Base-by-base conservation (phyloP, 37 sponge, comb jelly and placozoan species). In the Axinella damicornis region DNA sequence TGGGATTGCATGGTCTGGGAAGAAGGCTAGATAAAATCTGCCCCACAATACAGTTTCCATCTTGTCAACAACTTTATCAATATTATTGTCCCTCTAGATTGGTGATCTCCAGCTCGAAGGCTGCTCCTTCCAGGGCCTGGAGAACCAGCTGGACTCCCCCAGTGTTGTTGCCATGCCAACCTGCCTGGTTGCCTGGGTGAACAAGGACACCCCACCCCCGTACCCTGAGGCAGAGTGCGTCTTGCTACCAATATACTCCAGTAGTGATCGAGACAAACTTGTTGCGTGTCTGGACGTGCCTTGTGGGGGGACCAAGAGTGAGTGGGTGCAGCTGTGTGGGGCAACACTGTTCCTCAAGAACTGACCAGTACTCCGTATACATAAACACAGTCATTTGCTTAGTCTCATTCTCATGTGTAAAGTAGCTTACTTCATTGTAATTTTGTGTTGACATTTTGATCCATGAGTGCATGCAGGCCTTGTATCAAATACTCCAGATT, bases 101-200 rank as follows among this genome's bases (percentile, higher is more conserved):
- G 82, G 41, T 68, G 97, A 94, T 21, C 71, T 98, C 40, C 88
- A 85, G 73, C 40, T 98, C 6, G 95, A 98, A 83, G 99, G 99
- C 4, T 90, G 91, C 41, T 53, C 59, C 21, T 98, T 97, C 86
- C 95, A 98, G 77, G 97, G 99, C 16, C 36, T 73, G 30, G 89
- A 87, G 54, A 93, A 85, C 75, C 52, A 60, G 34, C 66, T 57
- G 32, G 90, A 98, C 66, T 95, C 99, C 33, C 92, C 94, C n/a
- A 88, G 87, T 12, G 74, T 76, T 17, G 28, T 72, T 54, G 66
- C 93, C 30, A 63, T 94, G 20, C 98, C 99, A 17, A 56, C 87
- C 39, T 97, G 97, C 73, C 60, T 62, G 15, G 65, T 98, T 65
- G 91, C 95, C 58, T 98, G 99, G 97, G 90, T 96, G 25, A 67